A percentile compares a stretch with the other conserved stretches of the same genome.
These are phyloP conservation scores for Liasis olivaceus DNA, from an alignment of 2,797 vertebrate species.

Conservation along the genomic window DNA sequence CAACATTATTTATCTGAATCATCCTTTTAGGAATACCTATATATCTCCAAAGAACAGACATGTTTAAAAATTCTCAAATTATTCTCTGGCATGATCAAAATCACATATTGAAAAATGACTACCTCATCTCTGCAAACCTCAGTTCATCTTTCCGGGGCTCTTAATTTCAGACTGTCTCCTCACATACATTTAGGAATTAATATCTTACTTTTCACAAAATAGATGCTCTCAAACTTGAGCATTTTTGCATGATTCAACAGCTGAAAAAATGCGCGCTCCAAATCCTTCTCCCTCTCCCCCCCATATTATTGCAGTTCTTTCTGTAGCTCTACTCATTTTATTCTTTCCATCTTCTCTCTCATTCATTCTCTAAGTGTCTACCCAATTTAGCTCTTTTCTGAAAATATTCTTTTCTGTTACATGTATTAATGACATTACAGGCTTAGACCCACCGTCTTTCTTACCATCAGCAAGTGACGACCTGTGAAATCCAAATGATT, in stretches of 20 bases:
- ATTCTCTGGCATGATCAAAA: neutral
- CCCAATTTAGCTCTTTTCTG: neutral
- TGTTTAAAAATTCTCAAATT: neutral
- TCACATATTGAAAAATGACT: neutral
- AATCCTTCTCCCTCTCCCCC: neutral
- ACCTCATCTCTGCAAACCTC: neutral
- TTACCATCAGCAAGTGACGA: neutral
- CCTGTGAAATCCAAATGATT: neutral
- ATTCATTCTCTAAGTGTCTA: neutral
- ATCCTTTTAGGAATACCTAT: neutral
- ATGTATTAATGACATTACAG: neutral
- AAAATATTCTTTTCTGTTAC: neutral
- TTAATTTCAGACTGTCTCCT: neutral
- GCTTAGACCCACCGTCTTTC: neutral
- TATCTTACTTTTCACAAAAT: neutral
- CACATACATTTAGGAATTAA: neutral
- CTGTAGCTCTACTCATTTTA: neutral
- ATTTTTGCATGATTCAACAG: neutral
- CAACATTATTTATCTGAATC: neutral
- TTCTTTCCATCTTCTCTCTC: neutral
- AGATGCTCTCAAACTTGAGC: neutral
- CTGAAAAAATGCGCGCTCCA: neutral
- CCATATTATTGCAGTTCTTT: neutral
- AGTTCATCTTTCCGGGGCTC: neutral
- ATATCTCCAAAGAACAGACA: neutral